Evolutionary conservation across 2,888 invertebrate species (phyloP).

Genomic region (Cancer borealis): DNA sequence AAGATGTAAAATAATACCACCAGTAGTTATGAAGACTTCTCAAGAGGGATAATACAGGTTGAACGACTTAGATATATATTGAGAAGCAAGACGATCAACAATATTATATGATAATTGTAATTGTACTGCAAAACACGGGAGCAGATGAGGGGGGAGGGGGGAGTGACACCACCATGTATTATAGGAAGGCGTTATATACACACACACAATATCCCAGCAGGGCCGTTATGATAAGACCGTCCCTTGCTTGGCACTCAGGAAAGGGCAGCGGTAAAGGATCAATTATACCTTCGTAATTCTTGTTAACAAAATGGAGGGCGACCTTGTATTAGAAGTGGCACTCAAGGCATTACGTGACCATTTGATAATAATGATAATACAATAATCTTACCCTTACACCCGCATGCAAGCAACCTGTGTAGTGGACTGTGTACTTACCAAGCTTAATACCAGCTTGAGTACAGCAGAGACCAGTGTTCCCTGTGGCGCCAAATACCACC

Average conservation of each 20-base stretch:
- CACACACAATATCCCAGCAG: too few species aligned
- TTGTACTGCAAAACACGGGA: too few species aligned
- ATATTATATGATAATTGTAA: too few species aligned
- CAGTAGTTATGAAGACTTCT: too few species aligned
- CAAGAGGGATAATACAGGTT: too few species aligned
- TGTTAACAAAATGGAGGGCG: neutral
- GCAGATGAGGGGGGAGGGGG: too few species aligned
- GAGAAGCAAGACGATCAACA: too few species aligned
- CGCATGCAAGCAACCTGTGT: neutral
- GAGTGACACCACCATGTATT: too few species aligned
- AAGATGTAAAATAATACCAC: too few species aligned
- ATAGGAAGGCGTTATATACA: too few species aligned
- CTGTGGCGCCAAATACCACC: conserved; percentile 91
- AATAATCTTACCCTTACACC: neutral
- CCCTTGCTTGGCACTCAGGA: too few species aligned
- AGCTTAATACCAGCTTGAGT: conserved; percentile 88
- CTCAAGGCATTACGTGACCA: neutral
- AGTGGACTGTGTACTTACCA: conserved; percentile 82
- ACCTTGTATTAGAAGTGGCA: neutral
- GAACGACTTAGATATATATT: too few species aligned
- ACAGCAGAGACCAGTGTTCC: conserved; percentile 89
- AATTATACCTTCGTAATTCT: neutral
- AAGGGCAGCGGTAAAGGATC: neutral
- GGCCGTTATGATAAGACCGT: neutral
- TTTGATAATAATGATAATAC: neutral